Evolutionary conservation across 2,797 vertebrate genomes (phyloP).

Genomic region (Tauraco hartlaubi): DNA sequence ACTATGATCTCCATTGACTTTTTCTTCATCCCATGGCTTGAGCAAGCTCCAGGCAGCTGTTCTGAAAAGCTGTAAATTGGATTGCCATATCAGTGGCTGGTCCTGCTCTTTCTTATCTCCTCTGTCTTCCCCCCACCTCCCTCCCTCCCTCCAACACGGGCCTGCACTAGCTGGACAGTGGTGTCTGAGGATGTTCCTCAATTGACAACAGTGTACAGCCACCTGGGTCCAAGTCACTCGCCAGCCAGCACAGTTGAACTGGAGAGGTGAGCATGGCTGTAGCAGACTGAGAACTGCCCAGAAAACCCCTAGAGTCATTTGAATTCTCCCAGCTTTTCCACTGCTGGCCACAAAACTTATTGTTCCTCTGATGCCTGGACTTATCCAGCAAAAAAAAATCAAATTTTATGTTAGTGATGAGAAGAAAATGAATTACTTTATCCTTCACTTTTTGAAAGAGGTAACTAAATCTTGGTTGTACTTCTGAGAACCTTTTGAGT

Average conservation of each 20-base stretch:
- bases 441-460: not conserved
- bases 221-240: not conserved
- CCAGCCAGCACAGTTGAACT: not conserved
- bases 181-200: not conserved
- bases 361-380: not conserved
- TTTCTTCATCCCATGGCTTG: not conserved
- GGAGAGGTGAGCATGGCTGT: not conserved
- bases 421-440: conserved; percentile 4
- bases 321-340: not conserved
- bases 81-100: rapidly evolving
- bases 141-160: rapidly evolving
- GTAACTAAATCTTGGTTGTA: not conserved
- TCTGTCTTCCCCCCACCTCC: rapidly evolving
- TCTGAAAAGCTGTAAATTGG: not conserved
- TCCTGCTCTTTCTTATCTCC: not conserved
- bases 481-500: not conserved
- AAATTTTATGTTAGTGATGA: not conserved
- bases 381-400: not conserved
- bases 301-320: not conserved
- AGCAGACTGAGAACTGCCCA: not conserved
- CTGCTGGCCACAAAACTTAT: not conserved
- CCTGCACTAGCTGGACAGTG: not conserved
- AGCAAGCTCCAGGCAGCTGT: not conserved
- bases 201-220: not conserved
- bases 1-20: not conserved